Evolutionary conservation across 1,140 invertebrate species (phyloP).

Genomic region (Diachasmimorpha longicaudata): DNA sequence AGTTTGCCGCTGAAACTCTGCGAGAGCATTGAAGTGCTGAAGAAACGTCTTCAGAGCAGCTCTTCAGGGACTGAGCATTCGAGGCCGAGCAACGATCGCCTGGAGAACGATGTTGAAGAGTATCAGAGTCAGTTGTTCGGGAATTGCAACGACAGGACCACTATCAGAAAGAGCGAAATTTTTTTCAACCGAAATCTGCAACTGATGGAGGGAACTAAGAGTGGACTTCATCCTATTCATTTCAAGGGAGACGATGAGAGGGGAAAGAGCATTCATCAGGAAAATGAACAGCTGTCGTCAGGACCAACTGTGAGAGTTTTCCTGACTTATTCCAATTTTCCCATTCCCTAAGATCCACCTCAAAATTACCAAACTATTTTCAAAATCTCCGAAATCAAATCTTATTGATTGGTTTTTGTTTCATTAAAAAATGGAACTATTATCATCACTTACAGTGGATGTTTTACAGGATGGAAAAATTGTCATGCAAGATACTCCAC

Average conservation of each 20-base stretch:
- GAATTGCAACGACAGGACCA: neutral
- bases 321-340: no score
- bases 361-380: no score
- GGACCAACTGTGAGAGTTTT: no score
- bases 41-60: neutral
- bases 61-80: neutral
- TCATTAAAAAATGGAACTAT: no score
- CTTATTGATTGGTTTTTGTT: no score
- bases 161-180: neutral
- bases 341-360: no score
- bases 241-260: neutral
- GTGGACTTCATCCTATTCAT: neutral
- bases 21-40: neutral
- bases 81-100: neutral
- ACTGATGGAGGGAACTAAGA: neutral
- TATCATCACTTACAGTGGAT: no score
- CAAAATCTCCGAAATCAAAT: no score
- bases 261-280: neutral
- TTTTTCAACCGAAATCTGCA: neutral
- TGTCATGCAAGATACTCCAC: no score
- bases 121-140: neutral
- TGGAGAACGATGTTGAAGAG: neutral
- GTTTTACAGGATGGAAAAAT: no score
- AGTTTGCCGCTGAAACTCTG: slow-evolving; percentile 6
- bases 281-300: no score